Conservation (phyloP, 2,888 invertebrate species). For the Orchesella flavescens region DNA sequence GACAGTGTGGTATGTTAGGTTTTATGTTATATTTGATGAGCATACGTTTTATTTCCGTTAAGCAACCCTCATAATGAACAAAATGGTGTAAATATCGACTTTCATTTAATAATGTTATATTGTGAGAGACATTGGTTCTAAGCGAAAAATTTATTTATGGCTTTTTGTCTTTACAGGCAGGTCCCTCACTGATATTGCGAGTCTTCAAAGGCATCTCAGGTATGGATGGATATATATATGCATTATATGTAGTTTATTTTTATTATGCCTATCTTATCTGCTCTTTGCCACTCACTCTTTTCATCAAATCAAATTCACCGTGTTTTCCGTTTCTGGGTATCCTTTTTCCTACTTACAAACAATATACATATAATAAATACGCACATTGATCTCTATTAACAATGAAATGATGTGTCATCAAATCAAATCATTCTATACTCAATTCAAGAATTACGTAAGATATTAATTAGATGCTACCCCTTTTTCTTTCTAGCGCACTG, state of each 20-base stretch:
- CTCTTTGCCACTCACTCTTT: neutral
- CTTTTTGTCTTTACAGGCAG: too few species aligned
- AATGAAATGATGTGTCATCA: constrained; percentile 10
- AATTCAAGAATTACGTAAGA: constrained; percentile 37
- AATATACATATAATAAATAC: too few species aligned
- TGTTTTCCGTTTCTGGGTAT: constrained; percentile 5
- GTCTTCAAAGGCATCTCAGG: constrained; percentile 71
- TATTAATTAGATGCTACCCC: constrained; percentile 31
- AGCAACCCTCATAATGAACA: too few species aligned
- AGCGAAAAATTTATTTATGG: too few species aligned
- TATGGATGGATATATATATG: constrained; percentile 33
- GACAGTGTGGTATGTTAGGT: constrained; percentile 72
- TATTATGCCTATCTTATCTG: constrained; percentile 1
- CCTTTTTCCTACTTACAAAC: neutral
- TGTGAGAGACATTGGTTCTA: too few species aligned
- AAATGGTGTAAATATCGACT: too few species aligned
- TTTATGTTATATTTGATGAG: too few species aligned
- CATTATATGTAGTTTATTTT: neutral
- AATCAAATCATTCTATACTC: neutral
- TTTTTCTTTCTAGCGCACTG: neutral
- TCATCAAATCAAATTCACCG: neutral
- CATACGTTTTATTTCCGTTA: too few species aligned
- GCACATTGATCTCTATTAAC: neutral
- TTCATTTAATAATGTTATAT: too few species aligned
- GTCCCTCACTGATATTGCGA: constrained; percentile 70